Percentiles rank a stretch among this genome's conserved stretches.
Conservation (phyloP, 2,888 invertebrate species). For the Leptinotarsa haldemani region DNA sequence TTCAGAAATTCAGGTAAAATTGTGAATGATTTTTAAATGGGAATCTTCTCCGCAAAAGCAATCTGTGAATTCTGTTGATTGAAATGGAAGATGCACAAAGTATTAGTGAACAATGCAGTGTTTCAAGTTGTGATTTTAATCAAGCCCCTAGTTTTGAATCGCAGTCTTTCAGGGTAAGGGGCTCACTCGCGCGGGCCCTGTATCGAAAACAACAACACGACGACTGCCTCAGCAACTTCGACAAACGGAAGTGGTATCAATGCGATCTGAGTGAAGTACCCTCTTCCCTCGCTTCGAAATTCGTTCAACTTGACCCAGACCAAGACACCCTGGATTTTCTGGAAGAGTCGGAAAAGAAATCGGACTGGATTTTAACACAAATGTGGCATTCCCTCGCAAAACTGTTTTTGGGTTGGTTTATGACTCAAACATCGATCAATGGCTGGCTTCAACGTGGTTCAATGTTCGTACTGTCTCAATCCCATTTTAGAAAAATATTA, state of each 20-base stretch:
- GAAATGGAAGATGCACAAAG: conserved; percentile 38
- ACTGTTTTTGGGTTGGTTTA: conserved; percentile 87
- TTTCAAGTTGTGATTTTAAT: conserved; percentile 35
- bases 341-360: conserved; percentile 79
- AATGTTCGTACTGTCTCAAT: conserved; percentile 94
- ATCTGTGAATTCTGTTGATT: not conserved
- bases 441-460: conserved; percentile 93
- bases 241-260: conserved; percentile 82
- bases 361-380: conserved; percentile 88
- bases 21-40: too few relatives aligned
- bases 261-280: conserved; percentile 71
- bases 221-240: conserved; percentile 74
- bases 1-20: too few relatives aligned
- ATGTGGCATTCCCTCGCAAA: conserved; percentile 90
- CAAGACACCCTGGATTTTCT: conserved; percentile 81
- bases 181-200: conserved; percentile 77
- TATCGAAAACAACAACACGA: conserved; percentile 81
- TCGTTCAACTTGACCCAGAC: conserved; percentile 77
- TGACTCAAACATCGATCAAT: conserved; percentile 95
- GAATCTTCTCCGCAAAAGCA: too few relatives aligned
- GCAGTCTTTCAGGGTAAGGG: conserved; percentile 72
- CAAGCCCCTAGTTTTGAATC: conserved; percentile 26
- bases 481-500: conserved; percentile 80
- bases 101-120: conserved; percentile 36
- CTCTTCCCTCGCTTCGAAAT: conserved; percentile 70